A percentile compares a stretch with the other conserved stretches of the same genome.
These are phyloP conservation scores for Elymnias hypermnestra DNA, from an alignment of 1,140 invertebrate genomes.

Conservation along the genomic window DNA sequence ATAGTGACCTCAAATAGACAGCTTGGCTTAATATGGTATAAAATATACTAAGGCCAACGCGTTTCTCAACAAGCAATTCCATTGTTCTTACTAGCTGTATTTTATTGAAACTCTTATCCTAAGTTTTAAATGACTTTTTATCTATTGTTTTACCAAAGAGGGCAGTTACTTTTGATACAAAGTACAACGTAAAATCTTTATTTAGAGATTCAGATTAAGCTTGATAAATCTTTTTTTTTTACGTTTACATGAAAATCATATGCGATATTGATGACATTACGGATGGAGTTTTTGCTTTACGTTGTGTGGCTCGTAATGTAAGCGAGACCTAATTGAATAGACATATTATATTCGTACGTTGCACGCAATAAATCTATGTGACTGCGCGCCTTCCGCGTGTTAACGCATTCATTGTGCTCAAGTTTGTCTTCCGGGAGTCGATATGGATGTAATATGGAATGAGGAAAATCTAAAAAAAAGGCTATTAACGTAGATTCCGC, in stretches of 20 bases:
- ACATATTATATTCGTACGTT: constrained; percentile 12
- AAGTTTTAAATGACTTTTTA: too few relatives aligned
- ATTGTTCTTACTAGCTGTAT: too few relatives aligned
- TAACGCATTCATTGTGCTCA: constrained; percentile 30
- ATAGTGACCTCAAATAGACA: constrained; percentile 32
- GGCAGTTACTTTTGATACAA: too few relatives aligned
- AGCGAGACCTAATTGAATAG: not conserved
- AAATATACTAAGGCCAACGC: constrained; percentile 39
- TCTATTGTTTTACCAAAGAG: too few relatives aligned
- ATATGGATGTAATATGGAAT: constrained; percentile 24
- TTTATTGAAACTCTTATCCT: too few relatives aligned
- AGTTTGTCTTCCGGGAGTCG: constrained; percentile 31
- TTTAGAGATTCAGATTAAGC: too few relatives aligned
- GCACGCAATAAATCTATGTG: constrained; percentile 24
- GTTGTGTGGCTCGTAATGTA: too few relatives aligned
- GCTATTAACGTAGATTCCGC: constrained; percentile 4
- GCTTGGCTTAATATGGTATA: constrained; percentile 37
- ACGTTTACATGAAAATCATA: too few relatives aligned
- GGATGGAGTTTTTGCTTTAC: too few relatives aligned
- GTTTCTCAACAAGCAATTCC: constrained; percentile 8
- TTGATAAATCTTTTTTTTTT: too few relatives aligned
- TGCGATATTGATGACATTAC: too few relatives aligned
- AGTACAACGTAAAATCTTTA: too few relatives aligned
- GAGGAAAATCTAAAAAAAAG: constrained; percentile 16
- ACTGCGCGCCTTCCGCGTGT: constrained; percentile 36